Evolutionary conservation across 2,113 vertebrate species (phyloP).

Genomic region (Rattus norvegicus): GRCr8 NC_086020.1:73122001-73122500

Average conservation of each 20-base stretch:
- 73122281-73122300: background rate
- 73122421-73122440: accelerated
- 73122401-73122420: background rate
- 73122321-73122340: background rate
- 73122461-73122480: background rate
- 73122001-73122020: background rate
- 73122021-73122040: background rate
- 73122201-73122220: background rate
- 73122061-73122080: background rate
- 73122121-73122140: background rate
- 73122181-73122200: background rate
- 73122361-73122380: background rate
- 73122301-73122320: background rate
- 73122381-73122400: background rate
- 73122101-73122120: background rate
- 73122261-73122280: background rate
- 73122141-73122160: background rate
- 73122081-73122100: accelerated
- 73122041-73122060: background rate
- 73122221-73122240: background rate
- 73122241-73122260: background rate
- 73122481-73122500: background rate
- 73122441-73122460: background rate
- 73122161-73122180: background rate
- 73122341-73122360: background rate